Conservation (phyloP, 2,113 vertebrate species). For the human region DNA sequence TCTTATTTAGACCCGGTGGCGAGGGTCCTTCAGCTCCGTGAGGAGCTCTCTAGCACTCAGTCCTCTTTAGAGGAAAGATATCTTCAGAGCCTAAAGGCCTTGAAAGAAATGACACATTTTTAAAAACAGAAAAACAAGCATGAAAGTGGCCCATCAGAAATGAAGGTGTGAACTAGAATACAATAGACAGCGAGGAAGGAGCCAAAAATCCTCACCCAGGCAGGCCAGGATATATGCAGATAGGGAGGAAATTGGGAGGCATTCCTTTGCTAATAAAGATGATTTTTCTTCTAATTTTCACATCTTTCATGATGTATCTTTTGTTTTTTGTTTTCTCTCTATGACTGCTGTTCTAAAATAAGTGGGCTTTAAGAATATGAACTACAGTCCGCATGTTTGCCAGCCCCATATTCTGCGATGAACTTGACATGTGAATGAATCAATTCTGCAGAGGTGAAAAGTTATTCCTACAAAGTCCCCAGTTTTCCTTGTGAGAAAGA, state of each 20-base stretch:
- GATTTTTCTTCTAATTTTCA: background rate
- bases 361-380: background rate
- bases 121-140: constrained; percentile 47
- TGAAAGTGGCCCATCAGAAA: background rate
- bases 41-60: background rate
- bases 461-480: background rate
- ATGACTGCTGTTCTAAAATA: background rate
- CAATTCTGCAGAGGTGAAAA: background rate
- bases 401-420: background rate
- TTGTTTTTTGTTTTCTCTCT: background rate
- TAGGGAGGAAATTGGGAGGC: background rate
- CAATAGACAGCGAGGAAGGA: background rate
- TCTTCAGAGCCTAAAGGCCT: background rate
- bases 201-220: background rate
- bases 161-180: background rate
- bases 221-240: background rate
- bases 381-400: background rate
- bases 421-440: background rate
- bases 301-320: background rate
- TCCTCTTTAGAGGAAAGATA: constrained; percentile 27
- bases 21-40: background rate
- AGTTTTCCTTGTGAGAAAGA: background rate
- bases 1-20: background rate
- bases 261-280: background rate
- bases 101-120: constrained; percentile 22